phyloP scores from a whole-genome alignment of 2,113 vertebrate species.

The Lipophrys pholis region DNA sequence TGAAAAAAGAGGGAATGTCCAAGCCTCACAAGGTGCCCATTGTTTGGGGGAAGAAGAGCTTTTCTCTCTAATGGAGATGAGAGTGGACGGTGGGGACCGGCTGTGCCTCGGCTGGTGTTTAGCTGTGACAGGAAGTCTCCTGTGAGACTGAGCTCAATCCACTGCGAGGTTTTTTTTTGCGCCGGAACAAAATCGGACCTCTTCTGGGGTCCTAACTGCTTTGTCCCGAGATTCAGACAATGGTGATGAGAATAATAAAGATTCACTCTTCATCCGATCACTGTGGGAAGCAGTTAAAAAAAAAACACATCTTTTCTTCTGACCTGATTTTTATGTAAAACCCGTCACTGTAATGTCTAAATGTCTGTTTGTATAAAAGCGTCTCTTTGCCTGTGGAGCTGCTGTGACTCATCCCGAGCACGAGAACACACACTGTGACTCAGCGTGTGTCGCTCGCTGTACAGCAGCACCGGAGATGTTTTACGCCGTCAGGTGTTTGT shows the following conservation, averaged over 20 bases:
- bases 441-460: neutral
- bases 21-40: too few species aligned
- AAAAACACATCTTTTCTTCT: too few species aligned
- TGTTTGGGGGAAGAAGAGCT: too few species aligned
- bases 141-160: constrained; percentile 3
- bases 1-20: too few species aligned
- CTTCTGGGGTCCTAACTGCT: constrained; percentile 2
- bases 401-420: constrained; percentile 11
- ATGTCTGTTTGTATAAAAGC: too few species aligned
- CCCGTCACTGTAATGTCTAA: too few species aligned
- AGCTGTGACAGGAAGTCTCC: constrained; percentile 9
- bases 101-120: constrained; percentile 8
- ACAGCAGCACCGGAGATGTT: too few species aligned
- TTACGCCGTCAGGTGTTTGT: constrained; percentile 19
- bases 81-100: neutral
- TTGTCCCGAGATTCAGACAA: neutral
- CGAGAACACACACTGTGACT: too few species aligned
- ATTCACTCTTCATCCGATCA: too few species aligned
- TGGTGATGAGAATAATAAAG: too few species aligned
- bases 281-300: too few species aligned
- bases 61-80: neutral
- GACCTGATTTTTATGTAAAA: too few species aligned
- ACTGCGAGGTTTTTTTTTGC: constrained; percentile 56
- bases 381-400: neutral
- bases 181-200: constrained; percentile 41